phyloP scores from a whole-genome alignment of 2,113 vertebrate species.

The Oceanodroma tethys region DNA sequence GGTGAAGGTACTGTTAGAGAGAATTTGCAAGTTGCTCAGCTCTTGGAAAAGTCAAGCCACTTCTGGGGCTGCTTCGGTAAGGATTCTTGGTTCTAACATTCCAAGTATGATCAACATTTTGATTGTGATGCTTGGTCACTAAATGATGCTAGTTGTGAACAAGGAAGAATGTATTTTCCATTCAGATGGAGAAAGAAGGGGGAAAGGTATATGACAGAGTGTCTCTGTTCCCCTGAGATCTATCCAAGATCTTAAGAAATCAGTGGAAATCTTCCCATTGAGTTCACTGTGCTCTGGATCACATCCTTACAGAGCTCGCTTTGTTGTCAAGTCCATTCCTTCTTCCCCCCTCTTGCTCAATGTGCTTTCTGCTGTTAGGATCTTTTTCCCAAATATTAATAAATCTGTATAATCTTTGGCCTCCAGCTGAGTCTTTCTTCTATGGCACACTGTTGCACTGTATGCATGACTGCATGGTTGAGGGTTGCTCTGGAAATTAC shows the following conservation, averaged over 20 bases:
- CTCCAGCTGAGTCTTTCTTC: slow-evolving; percentile 8
- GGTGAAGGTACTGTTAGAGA: neutral
- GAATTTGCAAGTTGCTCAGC: neutral
- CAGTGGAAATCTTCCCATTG: neutral
- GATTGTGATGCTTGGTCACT: neutral
- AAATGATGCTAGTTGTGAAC: neutral
- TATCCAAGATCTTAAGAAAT: neutral
- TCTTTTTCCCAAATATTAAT: slow-evolving; percentile 40
- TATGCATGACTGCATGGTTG: neutral
- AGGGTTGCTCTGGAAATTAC: slow-evolving; percentile 55
- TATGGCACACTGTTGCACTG: neutral
- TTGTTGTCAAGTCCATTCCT: neutral
- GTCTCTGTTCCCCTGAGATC: neutral
- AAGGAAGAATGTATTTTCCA: neutral
- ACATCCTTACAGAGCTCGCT: neutral
- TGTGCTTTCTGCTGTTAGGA: slow-evolving; percentile 20
- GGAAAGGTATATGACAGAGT: neutral
- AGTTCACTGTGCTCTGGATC: neutral
- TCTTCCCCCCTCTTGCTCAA: slow-evolving; percentile 3
- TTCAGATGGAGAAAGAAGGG: neutral
- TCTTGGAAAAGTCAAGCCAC: neutral
- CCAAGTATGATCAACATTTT: neutral
- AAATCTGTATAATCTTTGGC: slow-evolving; percentile 38
- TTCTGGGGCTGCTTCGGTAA: neutral
- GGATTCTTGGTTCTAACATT: neutral